Evolutionary conservation across 2,888 invertebrate genomes (phyloP), one percentile per base, ranked within the genome.

Genomic region (Chrysina gloriosa): DNA sequence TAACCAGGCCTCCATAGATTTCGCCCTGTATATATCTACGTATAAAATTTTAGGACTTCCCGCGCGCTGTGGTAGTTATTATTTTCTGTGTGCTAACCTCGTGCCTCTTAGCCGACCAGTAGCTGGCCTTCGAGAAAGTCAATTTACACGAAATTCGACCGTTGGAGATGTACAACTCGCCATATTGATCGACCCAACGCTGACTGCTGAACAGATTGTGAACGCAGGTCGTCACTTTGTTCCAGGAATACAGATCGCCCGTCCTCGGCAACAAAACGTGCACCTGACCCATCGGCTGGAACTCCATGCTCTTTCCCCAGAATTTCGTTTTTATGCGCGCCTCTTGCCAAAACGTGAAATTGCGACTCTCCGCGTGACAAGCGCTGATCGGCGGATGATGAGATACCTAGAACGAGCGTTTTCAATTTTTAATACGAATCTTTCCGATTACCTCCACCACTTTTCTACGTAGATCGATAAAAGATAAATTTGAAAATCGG

Each of bases 291-390:
- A 91, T 85, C 0, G 94, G 94, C 81, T 93, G 93, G 81, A 94
- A 92, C 85, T 94, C 94, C 92, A 94, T 93, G 66, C 93, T 93
- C 84, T 94, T 94, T 69, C 94, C 94, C 94, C 94, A 94, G 85
- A 94, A 94, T 84, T 93, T 94, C 68, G 93, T 94, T 84, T 93
- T 93, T 76, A 93, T 91, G 73, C 93, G 85, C 6, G 92, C 90
- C 80, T 94, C 93, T 85, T 94, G 94, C 91, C 92, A 93, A 83
- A 93, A 91, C 21, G 87, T 86, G 86, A 92, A 94, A 79, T 89
- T 89, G 36, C 88, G 83, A 2, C 92, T 91, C 79, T 92, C 91
- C 54, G 93, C 93, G 84, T 92, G 89, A 75, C 93, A 93, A 19
- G 92, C 92, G 65, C 92, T 92, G 21, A 94, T 88, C 0, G 94